Conservation (phyloP, 2,113 vertebrate species). For the Tyrannus savana region DNA sequence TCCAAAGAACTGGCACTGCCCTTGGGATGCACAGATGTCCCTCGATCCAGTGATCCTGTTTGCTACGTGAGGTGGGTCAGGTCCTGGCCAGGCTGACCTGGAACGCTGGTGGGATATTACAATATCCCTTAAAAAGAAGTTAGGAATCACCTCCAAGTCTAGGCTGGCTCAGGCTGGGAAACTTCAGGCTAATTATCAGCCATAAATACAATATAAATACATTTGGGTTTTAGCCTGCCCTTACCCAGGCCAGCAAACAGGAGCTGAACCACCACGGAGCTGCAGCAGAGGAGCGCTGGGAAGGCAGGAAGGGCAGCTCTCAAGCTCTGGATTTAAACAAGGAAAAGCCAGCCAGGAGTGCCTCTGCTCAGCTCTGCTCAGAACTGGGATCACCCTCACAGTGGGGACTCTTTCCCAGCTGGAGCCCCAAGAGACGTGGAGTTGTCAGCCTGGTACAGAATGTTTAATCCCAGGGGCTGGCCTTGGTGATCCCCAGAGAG, state of each 20-base stretch:
- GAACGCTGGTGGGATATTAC: neutral
- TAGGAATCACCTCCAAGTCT: neutral
- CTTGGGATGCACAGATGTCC: neutral
- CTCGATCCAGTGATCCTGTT: fast-evolving
- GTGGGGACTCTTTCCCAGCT: neutral
- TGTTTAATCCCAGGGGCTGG: neutral
- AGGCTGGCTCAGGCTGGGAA: neutral
- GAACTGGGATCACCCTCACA: neutral
- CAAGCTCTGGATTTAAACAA: neutral
- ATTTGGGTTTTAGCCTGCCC: neutral
- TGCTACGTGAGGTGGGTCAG: neutral
- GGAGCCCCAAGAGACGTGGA: neutral
- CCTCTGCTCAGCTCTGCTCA: neutral
- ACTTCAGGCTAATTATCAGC: neutral
- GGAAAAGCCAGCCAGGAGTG: neutral
- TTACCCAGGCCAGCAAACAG: neutral
- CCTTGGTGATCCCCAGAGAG: neutral
- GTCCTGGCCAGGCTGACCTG: neutral
- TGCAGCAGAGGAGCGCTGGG: neutral
- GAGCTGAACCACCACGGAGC: neutral
- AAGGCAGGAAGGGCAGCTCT: neutral
- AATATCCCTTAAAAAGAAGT: neutral
- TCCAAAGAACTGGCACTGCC: neutral
- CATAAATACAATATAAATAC: conserved; percentile 52
- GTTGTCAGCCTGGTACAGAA: neutral